Evolutionary conservation across 2,797 vertebrate species (phyloP), one percentile per base, ranked within the genome.

Genomic region (Prunella strophiata): DNA sequence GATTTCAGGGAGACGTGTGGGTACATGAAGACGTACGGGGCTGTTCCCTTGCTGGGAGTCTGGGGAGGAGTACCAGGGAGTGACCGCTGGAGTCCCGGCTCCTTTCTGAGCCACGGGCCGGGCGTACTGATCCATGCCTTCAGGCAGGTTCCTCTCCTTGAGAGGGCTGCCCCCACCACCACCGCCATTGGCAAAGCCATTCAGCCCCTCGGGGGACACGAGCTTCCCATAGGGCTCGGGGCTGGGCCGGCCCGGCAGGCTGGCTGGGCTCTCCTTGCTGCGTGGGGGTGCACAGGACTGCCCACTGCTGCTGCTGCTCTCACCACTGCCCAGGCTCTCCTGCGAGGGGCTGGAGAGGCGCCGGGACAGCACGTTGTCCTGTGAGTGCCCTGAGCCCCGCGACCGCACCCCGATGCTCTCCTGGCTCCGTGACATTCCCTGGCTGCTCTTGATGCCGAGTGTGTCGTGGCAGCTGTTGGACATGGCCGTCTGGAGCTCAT

Each of bases 401-500:
- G 99, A 99, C 4, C 99, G 98, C 66, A 97, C 96, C 7, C 99
- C 98, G 0, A 99, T 99, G 97, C 99, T 99, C 96, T 99, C 99
- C 95, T 99, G 99, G 96, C 99, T 98, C 63, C 97, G 97, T 0
- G 98, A 98, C 71, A 97, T 97, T 58, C 95, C 96, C 66, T 63
- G 98, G 88, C 91, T 96, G 93, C 94, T 96, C 85, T 96, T 98
- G 93, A 99, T 96, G 54, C 97, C 91, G 1, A 98, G 98, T 0
- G 98, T 98, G 27, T 99, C 98, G 1, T 98, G 98, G 89, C 98
- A 96, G 95, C 98, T 98, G 32, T 98, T 97, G 57, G 98, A 98
- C 98, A 99, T 99, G 88, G 99, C 99, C 0, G 98, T 98, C 93
- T 99, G 99, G n/a, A 99, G 98, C 97, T 99, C 99, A 0, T 98